A percentile compares a stretch with the other conserved stretches of the same genome.
phyloP scores from a whole-genome alignment of 2,113 vertebrate genomes.

The Maccullochella peelii region DNA sequence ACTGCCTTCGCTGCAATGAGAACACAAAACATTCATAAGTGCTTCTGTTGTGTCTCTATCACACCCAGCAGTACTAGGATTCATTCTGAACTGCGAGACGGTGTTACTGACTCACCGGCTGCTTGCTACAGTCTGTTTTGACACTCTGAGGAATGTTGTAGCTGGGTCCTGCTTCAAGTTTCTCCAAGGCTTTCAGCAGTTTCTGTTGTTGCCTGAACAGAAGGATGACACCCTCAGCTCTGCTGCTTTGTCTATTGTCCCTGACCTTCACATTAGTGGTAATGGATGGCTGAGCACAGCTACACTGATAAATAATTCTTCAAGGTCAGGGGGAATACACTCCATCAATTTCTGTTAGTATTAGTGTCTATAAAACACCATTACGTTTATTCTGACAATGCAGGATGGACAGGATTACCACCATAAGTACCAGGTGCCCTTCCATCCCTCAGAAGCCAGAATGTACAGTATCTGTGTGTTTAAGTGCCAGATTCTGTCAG shows the following conservation, averaged over 20 bases:
- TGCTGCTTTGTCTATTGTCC: slow-evolving; percentile 5
- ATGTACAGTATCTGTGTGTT: slow-evolving; percentile 1
- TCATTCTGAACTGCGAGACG: slow-evolving; percentile 16
- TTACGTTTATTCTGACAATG: background rate
- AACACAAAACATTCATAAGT: slow-evolving; percentile 23
- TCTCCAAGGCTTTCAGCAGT: slow-evolving; percentile 83
- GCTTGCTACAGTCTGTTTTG: slow-evolving; percentile 59
- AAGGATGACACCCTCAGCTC: slow-evolving; percentile 45
- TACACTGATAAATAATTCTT: slow-evolving; percentile 26
- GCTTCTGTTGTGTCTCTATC: background rate
- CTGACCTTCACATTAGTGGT: slow-evolving; percentile 29
- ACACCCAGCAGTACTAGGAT: background rate
- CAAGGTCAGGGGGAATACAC: slow-evolving; percentile 12
- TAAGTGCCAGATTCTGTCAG: background rate
- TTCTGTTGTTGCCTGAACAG: slow-evolving; percentile 90
- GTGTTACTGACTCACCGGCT: slow-evolving; percentile 67
- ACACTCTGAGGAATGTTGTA: slow-evolving; percentile 60
- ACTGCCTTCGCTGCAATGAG: slow-evolving; percentile 65
- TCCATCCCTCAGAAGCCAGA: background rate
- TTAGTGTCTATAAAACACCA: slow-evolving; percentile 12
- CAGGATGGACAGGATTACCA: background rate
- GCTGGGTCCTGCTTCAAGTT: slow-evolving; percentile 78
- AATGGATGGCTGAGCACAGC: slow-evolving; percentile 15
- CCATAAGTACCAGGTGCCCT: background rate
- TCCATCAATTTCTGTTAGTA: background rate